A percentile compares a stretch with the other conserved stretches of the same genome.
Evolutionary conservation across 2,888 invertebrate species (phyloP).

Genomic region (Eristalinus sepulchralis): DNA sequence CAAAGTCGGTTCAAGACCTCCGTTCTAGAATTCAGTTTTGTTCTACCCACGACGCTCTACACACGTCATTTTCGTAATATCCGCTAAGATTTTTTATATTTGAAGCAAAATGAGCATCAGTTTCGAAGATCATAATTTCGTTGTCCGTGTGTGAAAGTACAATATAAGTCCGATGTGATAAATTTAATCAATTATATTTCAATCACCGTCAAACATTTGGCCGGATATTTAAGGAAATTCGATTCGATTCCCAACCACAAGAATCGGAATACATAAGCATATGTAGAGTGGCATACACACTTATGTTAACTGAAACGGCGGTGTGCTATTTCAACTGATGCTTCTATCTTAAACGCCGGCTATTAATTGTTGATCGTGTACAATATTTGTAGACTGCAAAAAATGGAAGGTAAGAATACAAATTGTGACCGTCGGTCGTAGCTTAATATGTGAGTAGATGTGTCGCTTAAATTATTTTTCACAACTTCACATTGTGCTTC

Average conservation of each 20-base stretch:
- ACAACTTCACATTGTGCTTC: too few relatives aligned
- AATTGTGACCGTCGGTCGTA: too few relatives aligned
- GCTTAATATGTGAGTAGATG: too few relatives aligned
- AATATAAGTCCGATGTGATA: constrained; percentile 11
- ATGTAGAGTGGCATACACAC: neutral
- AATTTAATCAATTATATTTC: neutral
- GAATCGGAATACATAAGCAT: neutral
- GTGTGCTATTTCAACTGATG: neutral
- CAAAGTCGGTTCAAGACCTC: constrained; percentile 20
- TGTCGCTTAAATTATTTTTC: too few relatives aligned
- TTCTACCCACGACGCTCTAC: neutral
- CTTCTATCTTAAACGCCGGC: neutral
- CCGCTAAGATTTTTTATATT: neutral
- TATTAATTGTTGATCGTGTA: neutral
- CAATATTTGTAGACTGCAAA: constrained; percentile 3
- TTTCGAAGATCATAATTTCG: constrained; percentile 71
- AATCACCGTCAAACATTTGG: neutral
- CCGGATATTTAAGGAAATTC: neutral
- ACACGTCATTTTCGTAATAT: constrained; percentile 16
- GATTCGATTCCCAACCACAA: neutral
- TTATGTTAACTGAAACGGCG: neutral
- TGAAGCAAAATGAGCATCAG: constrained; percentile 69
- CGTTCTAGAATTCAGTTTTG: constrained; percentile 26
- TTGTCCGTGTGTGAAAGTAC: constrained; percentile 65
- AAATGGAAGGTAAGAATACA: constrained; percentile 32